Percentiles rank a stretch among this genome's conserved stretches.
These are phyloP conservation scores for Petrosia ficiformis DNA, from an alignment of 37 sponge, comb jelly and placozoan species.

Conservation along the genomic window DNA sequence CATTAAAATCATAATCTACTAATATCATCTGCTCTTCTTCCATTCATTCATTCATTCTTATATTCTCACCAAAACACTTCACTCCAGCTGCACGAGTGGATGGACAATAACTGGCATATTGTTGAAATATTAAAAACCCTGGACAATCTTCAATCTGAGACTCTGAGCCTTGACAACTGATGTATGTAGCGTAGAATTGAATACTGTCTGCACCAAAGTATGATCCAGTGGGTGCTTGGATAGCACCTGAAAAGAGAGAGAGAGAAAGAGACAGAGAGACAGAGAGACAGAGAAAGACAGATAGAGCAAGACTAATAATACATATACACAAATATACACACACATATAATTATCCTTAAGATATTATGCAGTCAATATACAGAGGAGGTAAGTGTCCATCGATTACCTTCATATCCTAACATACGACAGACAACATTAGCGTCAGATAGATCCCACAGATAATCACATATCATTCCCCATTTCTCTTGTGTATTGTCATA, in stretches of 20 bases:
- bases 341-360: no score
- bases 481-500: not conserved
- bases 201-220: not conserved
- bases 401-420: not conserved
- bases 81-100: not conserved
- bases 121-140: not conserved
- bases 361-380: no score
- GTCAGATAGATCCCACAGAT: not conserved
- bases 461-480: not conserved
- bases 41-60: not conserved
- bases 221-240: not conserved
- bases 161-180: not conserved
- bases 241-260: not conserved
- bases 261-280: no score
- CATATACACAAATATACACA: not conserved
- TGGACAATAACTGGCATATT: not conserved
- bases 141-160: not conserved
- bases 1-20: not conserved
- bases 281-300: no score
- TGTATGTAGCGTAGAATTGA: not conserved
- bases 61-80: not conserved
- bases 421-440: not conserved
- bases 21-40: not conserved
- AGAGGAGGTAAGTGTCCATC: no score
- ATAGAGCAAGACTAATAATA: not conserved